Evolutionary conservation across 2,888 invertebrate species (phyloP), one percentile per base, ranked within the genome.

Genomic region (Nemotelus nigrinus): DNA sequence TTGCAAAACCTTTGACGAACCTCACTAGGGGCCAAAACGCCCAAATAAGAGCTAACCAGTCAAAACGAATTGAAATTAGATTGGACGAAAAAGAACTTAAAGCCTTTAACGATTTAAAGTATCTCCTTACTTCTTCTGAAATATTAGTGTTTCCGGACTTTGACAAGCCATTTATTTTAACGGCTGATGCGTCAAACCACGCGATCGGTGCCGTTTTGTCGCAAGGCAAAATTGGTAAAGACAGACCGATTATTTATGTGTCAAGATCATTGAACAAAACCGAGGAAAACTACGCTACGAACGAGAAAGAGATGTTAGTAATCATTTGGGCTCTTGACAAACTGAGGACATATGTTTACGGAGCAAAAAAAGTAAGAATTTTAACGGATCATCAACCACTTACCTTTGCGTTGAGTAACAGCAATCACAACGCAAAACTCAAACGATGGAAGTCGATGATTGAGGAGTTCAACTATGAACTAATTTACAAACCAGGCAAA

Each of bases 391-490:
- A 72, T 43, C 77, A 72, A 65, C 77, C 72, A 2, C 45, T 77
- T 5, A 77, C 55, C 39, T 77, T 77, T 65, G 55, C 39, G 6
- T 53, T 78, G 4, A 78, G 78, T 68, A 78, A 78, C 53, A 57
- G 78, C 43, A 78, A 78, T 48, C 67, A 67, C 44, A 78, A 78
- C 41, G 74, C 75, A 3, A 75, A 78, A 75, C 65, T 75, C 2
- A 78, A 78, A 48, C 47, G 78, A 41, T 78, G 78, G 78, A 78
- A 81, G 25, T 78, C 80, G 0, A 76, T 77, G 39, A 79, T 80
- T 3, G 79, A 81, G 41, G 80, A 81, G 57, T 81, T 79, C 25
- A 80, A 80, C 47, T 80, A 78, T 8, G 76, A 80, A 60, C 8
- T 81, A 44, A 57, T 77, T 43, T 77, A 77, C 47, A 77, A 70